Percentiles rank a stretch among this genome's conserved stretches.
phyloP scores from a whole-genome alignment of 2,113 vertebrate genomes.

The Psophia crepitans region DNA sequence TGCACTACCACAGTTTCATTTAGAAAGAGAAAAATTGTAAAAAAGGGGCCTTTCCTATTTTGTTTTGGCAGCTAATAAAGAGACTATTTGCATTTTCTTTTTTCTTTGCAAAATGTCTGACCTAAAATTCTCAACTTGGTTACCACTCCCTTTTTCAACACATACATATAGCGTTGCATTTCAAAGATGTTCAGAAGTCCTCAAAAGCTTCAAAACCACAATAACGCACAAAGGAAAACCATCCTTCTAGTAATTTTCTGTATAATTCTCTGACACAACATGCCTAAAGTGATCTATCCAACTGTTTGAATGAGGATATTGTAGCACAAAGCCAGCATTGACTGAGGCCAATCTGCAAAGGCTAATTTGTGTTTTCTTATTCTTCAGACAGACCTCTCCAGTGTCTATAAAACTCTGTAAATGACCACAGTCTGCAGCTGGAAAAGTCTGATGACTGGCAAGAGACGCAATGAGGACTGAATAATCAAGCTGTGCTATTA shows the following conservation, averaged over 20 bases:
- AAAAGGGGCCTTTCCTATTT: background rate
- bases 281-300: constrained; percentile 64
- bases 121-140: constrained; percentile 15
- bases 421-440: constrained; percentile 58
- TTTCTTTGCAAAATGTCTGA: background rate
- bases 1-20: background rate
- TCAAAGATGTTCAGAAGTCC: constrained; percentile 52
- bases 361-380: constrained; percentile 69
- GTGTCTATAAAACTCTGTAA: constrained; percentile 60
- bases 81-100: background rate
- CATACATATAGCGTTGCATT: background rate
- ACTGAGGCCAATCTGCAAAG: constrained; percentile 60
- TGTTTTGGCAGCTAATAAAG: background rate
- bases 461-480: background rate
- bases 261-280: constrained; percentile 62
- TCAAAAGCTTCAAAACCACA: constrained; percentile 51
- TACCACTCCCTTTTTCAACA: background rate
- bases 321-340: constrained; percentile 66
- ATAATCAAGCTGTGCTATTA: constrained; percentile 53
- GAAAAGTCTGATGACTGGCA: constrained; percentile 48
- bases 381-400: constrained; percentile 63
- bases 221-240: constrained; percentile 43
- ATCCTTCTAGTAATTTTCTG: constrained; percentile 40
- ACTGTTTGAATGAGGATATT: constrained; percentile 66
- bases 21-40: background rate